Base-by-base conservation (phyloP, 2,797 vertebrate species). In the Sebastes umbrosus region DNA sequence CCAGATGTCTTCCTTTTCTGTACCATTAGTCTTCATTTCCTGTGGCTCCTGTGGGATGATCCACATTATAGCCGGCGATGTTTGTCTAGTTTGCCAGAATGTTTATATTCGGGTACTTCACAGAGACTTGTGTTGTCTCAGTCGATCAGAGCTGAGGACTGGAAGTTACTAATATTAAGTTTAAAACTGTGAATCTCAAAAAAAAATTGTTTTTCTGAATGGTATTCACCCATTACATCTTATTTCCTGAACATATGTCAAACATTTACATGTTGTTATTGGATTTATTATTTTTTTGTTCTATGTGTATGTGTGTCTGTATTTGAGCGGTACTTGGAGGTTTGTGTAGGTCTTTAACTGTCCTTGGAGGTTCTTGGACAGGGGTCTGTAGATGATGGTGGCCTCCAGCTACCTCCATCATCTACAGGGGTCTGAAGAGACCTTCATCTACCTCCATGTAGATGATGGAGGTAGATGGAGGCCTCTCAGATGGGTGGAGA, bases 11-110 rank as follows among this genome's bases (percentile, higher is more conserved):
- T 69, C 2, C 4, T 80, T 52, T 60, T 71, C 70, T 31, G 29
- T 64, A 75, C 20, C 69, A 57, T 77, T 62, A 18, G 29, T 69
- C 29, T 62, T 62, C 22, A 84, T 80, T 73, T 85, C 70, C 88
- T 84, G 80, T 66, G 29, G 52, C 43, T 46, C 43, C 20, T 1
- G 32, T 11, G n/a, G 27, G 24, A 34, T 16, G 59, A 71, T 58
- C 43, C 65, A 55, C 16, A 24, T 64, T 63, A 34, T 9, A n/a
- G 27, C 22, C 72, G 34, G 46, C 18, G 18, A 36, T 74, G 84
- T 82, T 82, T 65, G 59, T 73, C n/a, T 77, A 32, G 27, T 73
- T 74, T 50, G 54, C 43, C 54, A 63, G 25, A 73, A 73, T 3
- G 2, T 75, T 64, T 29, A 52, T 50, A 54, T 62, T 50, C 25